Evolutionary conservation across 2,113 vertebrate genomes (phyloP), one percentile per base, ranked within the genome.

Genomic region (Zosterops japonicus): DNA sequence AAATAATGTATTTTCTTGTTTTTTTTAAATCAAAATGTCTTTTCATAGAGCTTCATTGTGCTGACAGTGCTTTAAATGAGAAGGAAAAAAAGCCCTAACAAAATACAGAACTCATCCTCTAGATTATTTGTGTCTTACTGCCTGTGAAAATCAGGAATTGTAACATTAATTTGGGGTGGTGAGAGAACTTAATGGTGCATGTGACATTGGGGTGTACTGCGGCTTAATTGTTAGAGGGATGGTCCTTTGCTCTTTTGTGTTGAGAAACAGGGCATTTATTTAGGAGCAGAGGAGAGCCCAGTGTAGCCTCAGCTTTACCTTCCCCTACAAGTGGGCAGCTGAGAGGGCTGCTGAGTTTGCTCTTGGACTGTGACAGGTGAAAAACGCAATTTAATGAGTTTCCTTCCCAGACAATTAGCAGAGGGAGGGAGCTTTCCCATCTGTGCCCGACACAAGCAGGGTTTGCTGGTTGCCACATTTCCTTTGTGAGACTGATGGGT

Each of bases 331-430:
- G 95, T 93, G 91, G 77, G 75, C 83, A 88, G 80, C 63, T 2
- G 57, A 90, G 85, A 76, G 55, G 47, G 83, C 67, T 87, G 91
- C 87, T 74, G 87, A 71, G 84, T 93, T 87, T 93, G 70, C 72
- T 89, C 55, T 55, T 81, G 91, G 67, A 60, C 63, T 95, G 67
- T 92, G 94, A 96, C 93, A 94, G 95, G 93, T 97, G 89, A 96
- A 89, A 94, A 96, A 74, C 4, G 41, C 89, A 89, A 49, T 64
- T 95, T 97, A 97, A 97, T 97, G 92, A 92, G 91, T 91, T 94
- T 94, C 81, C 75, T 95, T 95, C 91, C 87, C 81, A 85, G 90
- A 89, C 96, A 97, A 93, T 97, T 97, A 97, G 67, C 89, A 83
- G 81, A 81, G 25, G 14, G 64, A 90, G 63, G 41, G 69, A 65